A percentile compares a stretch with the other conserved stretches of the same genome.
phyloP scores from a whole-genome alignment of 2,888 invertebrate genomes.

The Sarcophaga variegata region DNA sequence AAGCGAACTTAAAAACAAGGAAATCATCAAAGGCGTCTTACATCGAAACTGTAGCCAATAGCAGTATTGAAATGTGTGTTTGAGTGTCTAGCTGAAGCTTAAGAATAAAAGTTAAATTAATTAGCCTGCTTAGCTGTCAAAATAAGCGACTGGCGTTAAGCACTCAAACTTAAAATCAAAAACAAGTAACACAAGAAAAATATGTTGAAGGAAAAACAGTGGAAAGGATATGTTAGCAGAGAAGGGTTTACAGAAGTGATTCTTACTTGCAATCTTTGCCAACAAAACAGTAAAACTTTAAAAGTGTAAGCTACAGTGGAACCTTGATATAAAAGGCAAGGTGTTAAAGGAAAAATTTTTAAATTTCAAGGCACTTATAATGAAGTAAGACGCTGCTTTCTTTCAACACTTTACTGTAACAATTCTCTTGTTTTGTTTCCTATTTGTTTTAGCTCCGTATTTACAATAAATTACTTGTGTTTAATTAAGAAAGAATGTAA shows the following conservation, averaged over 20 bases:
- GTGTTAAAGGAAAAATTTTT: background rate
- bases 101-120: conserved; percentile 57
- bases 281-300: background rate
- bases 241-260: too few relatives aligned
- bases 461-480: conserved; percentile 21
- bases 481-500: conserved; percentile 59
- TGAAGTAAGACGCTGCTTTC: too few relatives aligned
- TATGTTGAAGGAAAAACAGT: background rate
- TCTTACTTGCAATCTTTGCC: background rate
- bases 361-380: too few relatives aligned
- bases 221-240: conserved; percentile 19
- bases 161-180: conserved; percentile 5
- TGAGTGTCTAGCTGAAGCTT: background rate
- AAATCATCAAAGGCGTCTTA: too few relatives aligned
- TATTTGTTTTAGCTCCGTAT: too few relatives aligned
- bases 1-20: too few relatives aligned
- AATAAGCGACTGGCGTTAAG: conserved; percentile 57
- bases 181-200: background rate
- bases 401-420: too few relatives aligned
- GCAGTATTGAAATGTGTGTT: too few relatives aligned
- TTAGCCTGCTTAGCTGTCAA: conserved; percentile 64
- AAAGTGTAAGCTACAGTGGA: background rate
- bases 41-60: too few relatives aligned
- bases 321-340: background rate
- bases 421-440: background rate